These are phyloP conservation scores for Drosophila sucinea DNA, from an alignment of 1,140 invertebrate species.

Conservation along the genomic window DNA sequence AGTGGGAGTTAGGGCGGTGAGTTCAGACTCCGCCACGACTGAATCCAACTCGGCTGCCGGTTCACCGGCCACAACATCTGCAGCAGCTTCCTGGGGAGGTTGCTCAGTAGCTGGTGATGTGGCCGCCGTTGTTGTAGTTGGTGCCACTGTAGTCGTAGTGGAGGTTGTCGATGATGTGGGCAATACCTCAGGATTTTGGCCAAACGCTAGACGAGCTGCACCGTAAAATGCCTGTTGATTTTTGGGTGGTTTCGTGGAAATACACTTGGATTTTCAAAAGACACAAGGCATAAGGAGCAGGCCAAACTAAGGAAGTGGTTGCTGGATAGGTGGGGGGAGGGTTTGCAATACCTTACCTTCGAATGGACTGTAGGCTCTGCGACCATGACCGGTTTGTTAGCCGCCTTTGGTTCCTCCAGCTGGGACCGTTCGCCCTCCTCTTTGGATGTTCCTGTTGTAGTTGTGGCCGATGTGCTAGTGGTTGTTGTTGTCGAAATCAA, in stretches of 20 bases:
- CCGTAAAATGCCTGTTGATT: slow-evolving; percentile 80
- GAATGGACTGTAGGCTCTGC: slow-evolving; percentile 59
- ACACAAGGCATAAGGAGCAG: slow-evolving; percentile 54
- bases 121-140: slow-evolving; percentile 46
- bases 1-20: slow-evolving; percentile 32
- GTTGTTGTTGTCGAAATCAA: slow-evolving; percentile 69
- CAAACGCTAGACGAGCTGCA: slow-evolving; percentile 79
- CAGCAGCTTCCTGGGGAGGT: slow-evolving; percentile 10
- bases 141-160: slow-evolving; percentile 54
- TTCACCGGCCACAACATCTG: slow-evolving; percentile 21
- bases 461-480: slow-evolving; percentile 68
- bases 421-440: slow-evolving; percentile 64
- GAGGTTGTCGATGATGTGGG: slow-evolving; percentile 68
- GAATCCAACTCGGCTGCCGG: slow-evolving; percentile 22
- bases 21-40: slow-evolving; percentile 43
- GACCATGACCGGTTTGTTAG: slow-evolving; percentile 40
- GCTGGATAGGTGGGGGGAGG: slow-evolving; percentile 25
- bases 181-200: slow-evolving; percentile 80
- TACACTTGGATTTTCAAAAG: slow-evolving; percentile 75
- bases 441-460: slow-evolving; percentile 63
- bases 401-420: slow-evolving; percentile 63
- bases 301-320: slow-evolving; percentile 21
- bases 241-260: slow-evolving; percentile 79
- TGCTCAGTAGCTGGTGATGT: slow-evolving; percentile 31
- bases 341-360: slow-evolving; percentile 25